phyloP scores from a whole-genome alignment of 2,113 vertebrate species.

The Indri indri region DNA sequence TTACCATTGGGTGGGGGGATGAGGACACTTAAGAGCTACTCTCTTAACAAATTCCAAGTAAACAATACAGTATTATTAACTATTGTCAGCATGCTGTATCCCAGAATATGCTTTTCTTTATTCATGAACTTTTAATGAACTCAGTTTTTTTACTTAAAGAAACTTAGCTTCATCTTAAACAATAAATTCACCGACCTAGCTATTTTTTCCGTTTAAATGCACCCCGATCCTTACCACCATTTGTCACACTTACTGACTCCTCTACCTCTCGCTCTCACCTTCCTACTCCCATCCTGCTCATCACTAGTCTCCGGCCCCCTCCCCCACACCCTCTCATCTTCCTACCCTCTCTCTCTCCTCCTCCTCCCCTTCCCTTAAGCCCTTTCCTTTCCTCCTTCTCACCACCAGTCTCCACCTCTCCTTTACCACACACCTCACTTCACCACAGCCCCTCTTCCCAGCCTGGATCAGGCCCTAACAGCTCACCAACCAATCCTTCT shows the following conservation, averaged over 20 bases:
- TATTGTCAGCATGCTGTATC: not conserved
- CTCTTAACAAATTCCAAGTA: not conserved
- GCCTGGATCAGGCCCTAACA: not conserved
- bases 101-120: too few species aligned
- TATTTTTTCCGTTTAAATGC: not conserved
- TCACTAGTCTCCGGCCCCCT: not conserved
- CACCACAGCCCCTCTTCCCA: not conserved
- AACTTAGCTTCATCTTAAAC: not conserved
- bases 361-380: not conserved
- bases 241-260: not conserved
- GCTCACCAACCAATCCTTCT: constrained; percentile 93
- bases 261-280: not conserved
- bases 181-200: not conserved
- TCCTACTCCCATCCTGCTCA: not conserved
- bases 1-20: too few species aligned
- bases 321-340: not conserved
- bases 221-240: not conserved
- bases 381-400: not conserved
- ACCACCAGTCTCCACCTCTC: too few species aligned
- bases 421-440: not conserved
- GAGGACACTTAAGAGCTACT: too few species aligned
- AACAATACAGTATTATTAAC: not conserved
- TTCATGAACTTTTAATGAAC: too few species aligned
- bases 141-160: too few species aligned
- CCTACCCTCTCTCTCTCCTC: not conserved